Evolutionary conservation across 2,888 invertebrate species (phyloP), one percentile per base, ranked within the genome.

Genomic region (Tethea ocularis): DNA sequence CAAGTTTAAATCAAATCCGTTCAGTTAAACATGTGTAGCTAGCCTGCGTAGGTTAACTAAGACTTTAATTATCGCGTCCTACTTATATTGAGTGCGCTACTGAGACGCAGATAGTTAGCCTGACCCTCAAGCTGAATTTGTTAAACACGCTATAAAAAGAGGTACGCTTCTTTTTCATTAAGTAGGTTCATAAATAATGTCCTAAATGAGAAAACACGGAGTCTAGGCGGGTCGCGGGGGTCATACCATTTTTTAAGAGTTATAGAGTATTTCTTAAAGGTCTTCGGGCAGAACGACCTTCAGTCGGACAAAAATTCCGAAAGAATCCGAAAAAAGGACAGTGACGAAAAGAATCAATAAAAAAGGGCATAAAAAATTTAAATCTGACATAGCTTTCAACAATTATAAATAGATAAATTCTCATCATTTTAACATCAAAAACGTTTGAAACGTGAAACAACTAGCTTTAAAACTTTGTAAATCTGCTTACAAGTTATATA

Each of bases 21-120:
- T n/a, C n/a, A n/a, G n/a, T n/a, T n/a, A n/a, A n/a, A n/a, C n/a
- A n/a, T n/a, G n/a, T n/a, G n/a, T 24, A 24, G 24, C 33, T 33
- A 33, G 33, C 4, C 38, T n/a, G n/a, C 1, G 10, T 38, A 38
- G 26, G 6, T 38, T 6, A 46, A 7, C 46, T 10, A 10, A 20
- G 20, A 20, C 20, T 46, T 46, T 46, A 46, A 46, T 46, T 46
- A 46, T 46, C 17, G 46, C 20, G 46, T 46, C 46, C 46, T 46
- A 46, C 46, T 20, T 46, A 20, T 4, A 17, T 41, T 41, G 41
- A 41, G 17, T 41, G 41, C 7, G 20, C 20, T 7, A 46, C 17
- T 46, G 20, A 10, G 20, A 46, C 10, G 46, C 20, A 46, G 46
- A 46, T 46, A n/a, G 41, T 17, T 17, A 46, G 17, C 17, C 46